phyloP scores from a whole-genome alignment of 2,797 vertebrate genomes.

The Saguinus oedipus region DNA sequence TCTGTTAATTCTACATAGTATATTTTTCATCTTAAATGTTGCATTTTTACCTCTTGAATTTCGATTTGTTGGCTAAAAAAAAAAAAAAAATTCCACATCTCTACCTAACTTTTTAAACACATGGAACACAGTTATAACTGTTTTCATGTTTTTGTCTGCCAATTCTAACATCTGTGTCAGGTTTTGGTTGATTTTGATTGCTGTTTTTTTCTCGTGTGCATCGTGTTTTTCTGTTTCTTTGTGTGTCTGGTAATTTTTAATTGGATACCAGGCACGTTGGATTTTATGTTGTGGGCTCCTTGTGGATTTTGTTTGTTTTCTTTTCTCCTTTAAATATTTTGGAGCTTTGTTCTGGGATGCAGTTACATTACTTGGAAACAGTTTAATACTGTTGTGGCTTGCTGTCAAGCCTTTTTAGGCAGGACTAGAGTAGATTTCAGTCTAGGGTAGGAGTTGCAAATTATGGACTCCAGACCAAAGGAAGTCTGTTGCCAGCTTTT shows the following conservation, averaged over 20 bases:
- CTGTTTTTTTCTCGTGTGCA: neutral
- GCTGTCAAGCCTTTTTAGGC: neutral
- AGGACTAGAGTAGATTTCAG: neutral
- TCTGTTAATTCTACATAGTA: neutral
- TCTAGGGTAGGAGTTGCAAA: neutral
- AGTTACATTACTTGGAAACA: constrained; percentile 23
- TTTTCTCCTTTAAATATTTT: constrained; percentile 33
- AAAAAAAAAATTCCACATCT: neutral
- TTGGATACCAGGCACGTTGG: neutral
- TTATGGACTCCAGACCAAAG: neutral
- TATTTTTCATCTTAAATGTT: neutral
- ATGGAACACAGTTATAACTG: neutral
- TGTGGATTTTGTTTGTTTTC: neutral
- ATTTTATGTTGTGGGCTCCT: constrained; percentile 18
- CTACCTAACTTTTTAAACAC: constrained; percentile 1
- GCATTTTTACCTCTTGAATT: neutral
- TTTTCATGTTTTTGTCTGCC: neutral
- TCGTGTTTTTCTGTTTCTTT: constrained; percentile 42
- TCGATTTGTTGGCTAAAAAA: neutral
- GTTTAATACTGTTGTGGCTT: neutral
- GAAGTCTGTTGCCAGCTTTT: neutral
- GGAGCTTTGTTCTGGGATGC: neutral
- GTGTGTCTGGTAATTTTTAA: constrained; percentile 12
- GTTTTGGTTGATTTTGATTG: neutral
- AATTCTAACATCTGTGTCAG: constrained; percentile 1